phyloP scores from a whole-genome alignment of 1,140 invertebrate genomes.

The Portunus trituberculatus region DNA sequence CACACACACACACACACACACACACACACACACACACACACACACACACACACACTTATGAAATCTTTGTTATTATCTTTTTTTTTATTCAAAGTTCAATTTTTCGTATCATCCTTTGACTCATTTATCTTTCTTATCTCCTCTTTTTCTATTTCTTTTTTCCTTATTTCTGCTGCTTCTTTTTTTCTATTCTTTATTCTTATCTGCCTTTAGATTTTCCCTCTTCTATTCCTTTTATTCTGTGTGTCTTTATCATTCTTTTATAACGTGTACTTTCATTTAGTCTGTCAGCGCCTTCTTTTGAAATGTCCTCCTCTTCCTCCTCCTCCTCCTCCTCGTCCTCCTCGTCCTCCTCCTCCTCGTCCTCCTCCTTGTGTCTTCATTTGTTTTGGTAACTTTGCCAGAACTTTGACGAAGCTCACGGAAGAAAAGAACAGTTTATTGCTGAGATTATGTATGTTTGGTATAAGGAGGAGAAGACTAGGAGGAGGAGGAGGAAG shows the following conservation, averaged over 20 bases:
- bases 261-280: neutral
- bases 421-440: neutral
- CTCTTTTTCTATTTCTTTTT: too few species aligned
- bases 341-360: neutral
- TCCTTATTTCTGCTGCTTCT: too few species aligned
- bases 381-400: neutral
- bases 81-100: neutral
- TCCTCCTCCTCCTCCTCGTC: neutral
- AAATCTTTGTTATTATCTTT: neutral
- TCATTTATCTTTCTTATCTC: neutral
- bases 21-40: neutral
- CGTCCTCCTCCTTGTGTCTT: neutral
- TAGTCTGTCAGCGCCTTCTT: neutral
- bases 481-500: neutral
- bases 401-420: neutral
- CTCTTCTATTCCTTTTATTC: neutral
- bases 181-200: neutral
- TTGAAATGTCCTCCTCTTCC: neutral
- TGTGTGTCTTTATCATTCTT: neutral
- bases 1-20: slow-evolving; percentile 8
- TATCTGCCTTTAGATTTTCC: neutral
- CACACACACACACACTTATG: neutral
- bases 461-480: neutral
- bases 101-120: neutral
- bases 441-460: slow-evolving; percentile 2